Evolutionary conservation across 2,888 invertebrate genomes (phyloP), one percentile per base, ranked within the genome.

Genomic region (Ellobium chinense): DNA sequence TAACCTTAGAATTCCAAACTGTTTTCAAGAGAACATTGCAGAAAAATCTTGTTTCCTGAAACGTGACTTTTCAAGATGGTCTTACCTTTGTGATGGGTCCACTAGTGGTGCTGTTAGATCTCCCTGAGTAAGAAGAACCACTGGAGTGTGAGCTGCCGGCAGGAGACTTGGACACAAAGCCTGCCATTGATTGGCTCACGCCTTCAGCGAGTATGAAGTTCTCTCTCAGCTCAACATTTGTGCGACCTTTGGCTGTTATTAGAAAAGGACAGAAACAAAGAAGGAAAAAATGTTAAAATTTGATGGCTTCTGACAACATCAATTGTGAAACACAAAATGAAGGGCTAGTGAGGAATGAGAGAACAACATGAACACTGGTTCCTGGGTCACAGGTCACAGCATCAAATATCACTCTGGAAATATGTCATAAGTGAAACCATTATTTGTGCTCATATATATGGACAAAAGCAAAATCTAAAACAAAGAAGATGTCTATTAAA

Each of bases 121-220:
- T 85, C 56, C 88, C 89, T 12, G 89, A 88, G 66, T 88, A 87
- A 4, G 89, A 87, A 37, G 89, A 89, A 81, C 90, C 89, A 9
- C 90, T 89, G 7, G 91, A 88, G 76, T 88, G 87, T 12, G 89
- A 93, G 93, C 96, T 96, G 93, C 96, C 84, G 9, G 75, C 82
- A 93, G 97, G 96, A 83, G 92, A 91, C 95, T 97, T 98, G 93
- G 98, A 96, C 94, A 97, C 97, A 96, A 99, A 99, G 92, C 98
- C 97, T 92, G 98, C 96, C 98, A 99, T 99, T 93, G 97, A 97
- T 95, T 99, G 99, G 93, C 98, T 97, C 56, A 91, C 91, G 93
- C 99, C 99, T 94, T 98, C 97, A 91, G 99, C 98, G 95, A 99
- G 95, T 94, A 98, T 97, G 95, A 99, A 99, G 95, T 98, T 97